Conservation (phyloP, 1,140 invertebrate species). For the Drosophila guanche region DNA sequence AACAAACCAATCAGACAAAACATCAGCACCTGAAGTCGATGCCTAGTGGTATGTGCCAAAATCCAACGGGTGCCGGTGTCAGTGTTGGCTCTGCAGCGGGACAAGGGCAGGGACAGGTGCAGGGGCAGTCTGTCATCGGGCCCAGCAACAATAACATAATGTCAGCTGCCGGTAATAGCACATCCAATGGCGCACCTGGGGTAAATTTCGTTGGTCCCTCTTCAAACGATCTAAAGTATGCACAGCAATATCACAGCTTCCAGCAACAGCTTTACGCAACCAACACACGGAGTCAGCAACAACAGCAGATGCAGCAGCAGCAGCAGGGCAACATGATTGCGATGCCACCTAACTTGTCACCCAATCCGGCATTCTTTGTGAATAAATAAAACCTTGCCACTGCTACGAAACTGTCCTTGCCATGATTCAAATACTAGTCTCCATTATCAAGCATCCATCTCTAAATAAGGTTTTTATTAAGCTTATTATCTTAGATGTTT, state of each 20-base stretch:
- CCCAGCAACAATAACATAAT: constrained; percentile 84
- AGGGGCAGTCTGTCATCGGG: constrained; percentile 47
- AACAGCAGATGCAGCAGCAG: constrained; percentile 60
- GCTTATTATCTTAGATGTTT: constrained; percentile 25
- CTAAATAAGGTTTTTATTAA: constrained; percentile 17
- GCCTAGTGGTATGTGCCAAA: constrained; percentile 47
- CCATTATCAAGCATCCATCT: constrained; percentile 14
- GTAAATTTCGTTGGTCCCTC: constrained; percentile 90
- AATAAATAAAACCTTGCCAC: constrained; percentile 57
- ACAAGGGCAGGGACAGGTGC: constrained; percentile 24
- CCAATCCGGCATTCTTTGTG: constrained; percentile 74
- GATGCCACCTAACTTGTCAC: constrained; percentile 64
- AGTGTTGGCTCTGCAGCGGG: too few species aligned
- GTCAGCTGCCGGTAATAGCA: constrained; percentile 76
- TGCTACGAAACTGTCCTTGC: background rate
- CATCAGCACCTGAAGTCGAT: constrained; percentile 51
- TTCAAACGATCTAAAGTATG: constrained; percentile 95
- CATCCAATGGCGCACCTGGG: constrained; percentile 83
- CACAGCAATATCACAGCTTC: constrained; percentile 97
- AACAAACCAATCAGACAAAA: constrained; percentile 47
- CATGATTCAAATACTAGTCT: constrained; percentile 27
- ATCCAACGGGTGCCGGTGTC: constrained; percentile 79
- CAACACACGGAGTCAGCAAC: constrained; percentile 88
- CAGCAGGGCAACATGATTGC: constrained; percentile 71
- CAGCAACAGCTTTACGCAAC: constrained; percentile 97